Percentiles rank a stretch among this genome's conserved stretches.
Evolutionary conservation across 2,888 invertebrate genomes (phyloP).

Genomic region (Spisula solida): DNA sequence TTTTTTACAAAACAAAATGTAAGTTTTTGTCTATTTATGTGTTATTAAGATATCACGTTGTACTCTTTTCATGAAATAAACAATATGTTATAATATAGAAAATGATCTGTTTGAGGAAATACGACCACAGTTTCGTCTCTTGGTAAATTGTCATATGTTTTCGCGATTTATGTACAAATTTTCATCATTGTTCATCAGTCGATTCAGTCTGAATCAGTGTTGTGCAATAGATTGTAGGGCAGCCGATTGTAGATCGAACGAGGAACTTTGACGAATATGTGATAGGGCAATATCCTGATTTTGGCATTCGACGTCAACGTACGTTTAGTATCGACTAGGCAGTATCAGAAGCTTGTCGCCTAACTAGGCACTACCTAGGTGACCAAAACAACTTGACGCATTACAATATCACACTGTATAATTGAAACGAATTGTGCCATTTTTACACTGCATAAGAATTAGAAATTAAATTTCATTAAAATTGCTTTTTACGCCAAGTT

Average conservation of each 20-base stretch:
- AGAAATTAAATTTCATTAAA: too few species aligned
- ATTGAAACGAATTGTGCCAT: too few species aligned
- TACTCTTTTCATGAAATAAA: background rate
- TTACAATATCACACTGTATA: too few species aligned
- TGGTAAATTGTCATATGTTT: background rate
- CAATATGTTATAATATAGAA: background rate
- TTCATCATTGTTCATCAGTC: background rate
- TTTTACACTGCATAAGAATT: too few species aligned
- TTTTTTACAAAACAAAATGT: background rate
- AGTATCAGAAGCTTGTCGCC: too few species aligned
- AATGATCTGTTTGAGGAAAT: background rate
- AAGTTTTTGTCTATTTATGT: background rate
- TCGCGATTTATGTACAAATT: background rate
- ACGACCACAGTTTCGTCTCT: background rate
- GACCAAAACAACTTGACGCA: too few species aligned
- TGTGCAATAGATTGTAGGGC: background rate
- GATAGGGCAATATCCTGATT: background rate
- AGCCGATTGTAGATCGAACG: background rate
- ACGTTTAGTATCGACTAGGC: too few species aligned
- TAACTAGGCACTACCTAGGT: too few species aligned
- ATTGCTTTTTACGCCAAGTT: too few species aligned
- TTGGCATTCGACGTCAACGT: background rate
- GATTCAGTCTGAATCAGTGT: too few species aligned
- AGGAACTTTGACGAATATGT: background rate
- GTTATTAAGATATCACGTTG: background rate